Percentiles rank a stretch among this genome's conserved stretches.
phyloP scores from a whole-genome alignment of 2,797 vertebrate species.

The Botia almorhae region DNA sequence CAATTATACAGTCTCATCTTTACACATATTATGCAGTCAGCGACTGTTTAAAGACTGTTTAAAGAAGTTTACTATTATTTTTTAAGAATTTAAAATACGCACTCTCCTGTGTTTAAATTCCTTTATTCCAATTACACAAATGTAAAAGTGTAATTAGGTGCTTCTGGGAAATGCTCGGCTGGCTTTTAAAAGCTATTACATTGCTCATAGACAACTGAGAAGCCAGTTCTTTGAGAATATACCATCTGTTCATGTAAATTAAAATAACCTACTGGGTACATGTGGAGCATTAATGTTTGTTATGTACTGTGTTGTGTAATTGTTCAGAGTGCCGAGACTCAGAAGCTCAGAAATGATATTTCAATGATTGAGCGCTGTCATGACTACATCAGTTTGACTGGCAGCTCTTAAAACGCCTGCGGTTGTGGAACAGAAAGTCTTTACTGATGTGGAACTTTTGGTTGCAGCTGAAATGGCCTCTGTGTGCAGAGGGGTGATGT shows the following conservation, averaged over 20 bases:
- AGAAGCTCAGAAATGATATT: not conserved
- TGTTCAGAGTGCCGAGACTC: slow-evolving; percentile 4
- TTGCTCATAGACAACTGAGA: slow-evolving; percentile 17
- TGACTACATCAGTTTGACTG: not conserved
- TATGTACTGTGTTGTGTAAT: slow-evolving; percentile 15
- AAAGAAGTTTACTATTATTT: not conserved
- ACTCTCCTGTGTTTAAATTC: not conserved
- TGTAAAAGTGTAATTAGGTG: slow-evolving; percentile 10
- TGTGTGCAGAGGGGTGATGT: not conserved
- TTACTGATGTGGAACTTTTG: not conserved
- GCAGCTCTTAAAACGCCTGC: not conserved
- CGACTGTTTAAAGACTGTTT: not conserved
- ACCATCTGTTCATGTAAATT: slow-evolving; percentile 46
- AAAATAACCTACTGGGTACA: slow-evolving; percentile 19
- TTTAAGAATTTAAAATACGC: not conserved
- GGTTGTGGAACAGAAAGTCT: slow-evolving; percentile 3
- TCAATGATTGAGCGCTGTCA: slow-evolving; percentile 1
- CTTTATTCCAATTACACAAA: slow-evolving; percentile 26
- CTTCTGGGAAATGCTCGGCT: slow-evolving; percentile 32
- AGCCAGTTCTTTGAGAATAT: slow-evolving; percentile 13
- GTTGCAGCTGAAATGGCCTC: slow-evolving; percentile 40
- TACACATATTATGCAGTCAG: not conserved
- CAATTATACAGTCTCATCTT: not conserved
- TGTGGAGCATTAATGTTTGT: slow-evolving; percentile 22
- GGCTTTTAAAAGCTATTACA: slow-evolving; percentile 21